A percentile compares a stretch with the other conserved stretches of the same genome.
These are phyloP conservation scores for Villa cingulata DNA, from an alignment of 2,888 invertebrate species.

Conservation along the genomic window DNA sequence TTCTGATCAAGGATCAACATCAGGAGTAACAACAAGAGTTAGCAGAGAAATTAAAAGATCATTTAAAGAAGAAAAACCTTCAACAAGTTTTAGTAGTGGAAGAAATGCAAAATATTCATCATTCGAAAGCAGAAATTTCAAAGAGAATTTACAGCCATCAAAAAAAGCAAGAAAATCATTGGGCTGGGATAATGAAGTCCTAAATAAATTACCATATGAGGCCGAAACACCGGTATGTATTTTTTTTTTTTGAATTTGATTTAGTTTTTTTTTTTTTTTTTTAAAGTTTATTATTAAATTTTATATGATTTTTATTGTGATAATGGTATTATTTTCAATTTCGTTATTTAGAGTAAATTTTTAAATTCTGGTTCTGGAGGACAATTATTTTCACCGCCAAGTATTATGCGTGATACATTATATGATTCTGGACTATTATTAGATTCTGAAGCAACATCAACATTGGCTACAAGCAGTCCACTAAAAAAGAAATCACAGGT, in stretches of 20 bases:
- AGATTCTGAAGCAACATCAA: constrained; percentile 17
- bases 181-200: constrained; percentile 50
- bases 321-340: constrained; percentile 8
- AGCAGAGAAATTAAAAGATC: background rate
- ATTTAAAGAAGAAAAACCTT: constrained; percentile 14
- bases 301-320: constrained; percentile 2
- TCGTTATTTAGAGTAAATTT: constrained; percentile 64
- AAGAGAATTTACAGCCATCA: constrained; percentile 54
- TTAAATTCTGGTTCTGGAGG: constrained; percentile 64
- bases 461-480: background rate
- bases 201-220: constrained; percentile 55
- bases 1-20: constrained; percentile 11
- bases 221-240: constrained; percentile 61
- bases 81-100: background rate
- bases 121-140: constrained; percentile 34
- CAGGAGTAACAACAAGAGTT: constrained; percentile 4
- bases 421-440: constrained; percentile 30
- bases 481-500: constrained; percentile 26
- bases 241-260: background rate
- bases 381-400: constrained; percentile 67
- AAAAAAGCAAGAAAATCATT: constrained; percentile 72
- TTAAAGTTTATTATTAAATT: background rate
- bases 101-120: constrained; percentile 12
- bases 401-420: constrained; percentile 71
- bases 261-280: background rate